Evolutionary conservation across 2,113 vertebrate genomes (phyloP).

Genomic region (Oryzias curvinotus): DNA sequence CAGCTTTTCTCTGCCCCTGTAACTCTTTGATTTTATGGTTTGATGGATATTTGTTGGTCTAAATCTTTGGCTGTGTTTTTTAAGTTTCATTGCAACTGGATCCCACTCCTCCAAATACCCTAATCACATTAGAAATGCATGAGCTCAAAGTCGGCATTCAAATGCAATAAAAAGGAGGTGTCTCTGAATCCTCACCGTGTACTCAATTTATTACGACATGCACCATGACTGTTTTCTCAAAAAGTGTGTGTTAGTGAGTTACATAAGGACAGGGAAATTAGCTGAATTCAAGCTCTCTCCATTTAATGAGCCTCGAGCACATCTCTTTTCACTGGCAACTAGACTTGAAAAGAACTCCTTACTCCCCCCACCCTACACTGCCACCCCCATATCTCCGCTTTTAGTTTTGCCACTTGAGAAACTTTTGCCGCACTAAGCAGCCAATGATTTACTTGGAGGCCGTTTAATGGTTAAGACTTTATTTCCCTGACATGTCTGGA

Average conservation of each 20-base stretch:
- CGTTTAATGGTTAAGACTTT: conserved; percentile 26
- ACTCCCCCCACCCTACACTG: background rate
- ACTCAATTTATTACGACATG: no score
- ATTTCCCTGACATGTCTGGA: conserved; percentile 13
- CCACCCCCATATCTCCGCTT: conserved; percentile 27
- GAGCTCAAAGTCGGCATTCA: conserved; percentile 2
- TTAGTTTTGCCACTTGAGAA: conserved; percentile 38
- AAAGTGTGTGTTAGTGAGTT: no score
- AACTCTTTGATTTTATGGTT: background rate
- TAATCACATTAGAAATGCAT: conserved; percentile 46
- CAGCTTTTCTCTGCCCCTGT: background rate
- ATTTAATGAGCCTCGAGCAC: conserved; percentile 54
- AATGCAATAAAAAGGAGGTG: no score
- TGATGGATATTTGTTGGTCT: conserved; percentile 10
- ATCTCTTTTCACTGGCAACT: conserved; percentile 51
- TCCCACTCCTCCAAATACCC: conserved; percentile 26
- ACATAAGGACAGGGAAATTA: conserved; percentile 15
- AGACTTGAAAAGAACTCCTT: conserved; percentile 31
- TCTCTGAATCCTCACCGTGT: conserved; percentile 29
- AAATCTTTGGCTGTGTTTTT: conserved; percentile 33
- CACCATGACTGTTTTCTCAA: no score
- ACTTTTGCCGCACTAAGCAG: conserved; percentile 17
- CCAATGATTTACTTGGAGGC: conserved; percentile 30
- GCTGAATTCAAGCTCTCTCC: conserved; percentile 36
- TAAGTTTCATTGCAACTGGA: conserved; percentile 21